Conservation (phyloP, 2,888 invertebrate species). For the Cenopis cana region DNA sequence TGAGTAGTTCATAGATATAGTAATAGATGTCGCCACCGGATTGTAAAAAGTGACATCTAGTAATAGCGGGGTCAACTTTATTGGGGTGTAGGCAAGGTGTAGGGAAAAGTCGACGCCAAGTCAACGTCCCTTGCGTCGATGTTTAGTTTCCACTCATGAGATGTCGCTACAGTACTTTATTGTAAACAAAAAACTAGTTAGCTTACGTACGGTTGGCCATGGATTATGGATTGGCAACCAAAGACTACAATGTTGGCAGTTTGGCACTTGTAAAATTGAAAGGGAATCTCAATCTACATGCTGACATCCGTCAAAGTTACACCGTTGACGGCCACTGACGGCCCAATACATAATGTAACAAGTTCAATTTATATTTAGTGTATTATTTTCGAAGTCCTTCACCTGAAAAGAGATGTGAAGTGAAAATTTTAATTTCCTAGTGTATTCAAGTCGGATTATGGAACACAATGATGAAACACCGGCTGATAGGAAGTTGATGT, state of each 20-base stretch:
- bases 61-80: neutral
- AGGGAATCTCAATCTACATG: neutral
- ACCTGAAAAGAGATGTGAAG: constrained; percentile 47
- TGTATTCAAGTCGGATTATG: constrained; percentile 55
- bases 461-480: constrained; percentile 59
- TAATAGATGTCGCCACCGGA: constrained; percentile 25
- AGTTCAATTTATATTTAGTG: constrained; percentile 9
- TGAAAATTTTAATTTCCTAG: constrained; percentile 53
- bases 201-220: neutral
- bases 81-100: neutral
- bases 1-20: neutral
- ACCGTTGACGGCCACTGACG: constrained; percentile 26
- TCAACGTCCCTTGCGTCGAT: neutral
- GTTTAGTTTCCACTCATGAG: neutral
- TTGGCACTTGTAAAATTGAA: neutral
- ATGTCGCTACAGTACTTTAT: constrained; percentile 5
- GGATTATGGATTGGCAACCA: too few species aligned
- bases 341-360: constrained; percentile 33
- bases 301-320: constrained; percentile 21
- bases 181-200: neutral
- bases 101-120: too few species aligned
- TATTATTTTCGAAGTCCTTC: constrained; percentile 32
- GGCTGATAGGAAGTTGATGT: constrained; percentile 60
- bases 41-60: constrained; percentile 23
- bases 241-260: too few species aligned